phyloP scores from a whole-genome alignment of 2,113 vertebrate genomes.

The Bombycilla garrulus region DNA sequence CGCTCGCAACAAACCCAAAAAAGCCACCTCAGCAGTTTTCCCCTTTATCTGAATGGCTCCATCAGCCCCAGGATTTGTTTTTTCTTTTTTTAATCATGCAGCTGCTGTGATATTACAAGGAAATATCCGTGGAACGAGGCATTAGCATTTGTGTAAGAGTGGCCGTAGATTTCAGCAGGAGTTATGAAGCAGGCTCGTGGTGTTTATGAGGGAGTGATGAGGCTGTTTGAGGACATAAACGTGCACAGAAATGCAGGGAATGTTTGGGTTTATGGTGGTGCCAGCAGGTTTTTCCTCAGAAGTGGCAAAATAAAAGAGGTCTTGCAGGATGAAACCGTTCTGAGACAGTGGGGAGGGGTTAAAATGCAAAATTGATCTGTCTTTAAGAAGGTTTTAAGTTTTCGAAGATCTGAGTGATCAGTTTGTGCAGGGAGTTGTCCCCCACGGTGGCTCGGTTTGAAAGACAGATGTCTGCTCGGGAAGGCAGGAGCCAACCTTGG shows the following conservation, averaged over 20 bases:
- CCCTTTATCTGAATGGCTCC: not conserved
- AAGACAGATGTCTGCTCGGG: not conserved
- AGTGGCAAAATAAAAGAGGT: not conserved
- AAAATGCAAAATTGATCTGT: not conserved
- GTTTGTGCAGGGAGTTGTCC: not conserved
- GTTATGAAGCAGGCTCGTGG: not conserved
- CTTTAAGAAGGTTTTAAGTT: not conserved
- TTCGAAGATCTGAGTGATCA: not conserved
- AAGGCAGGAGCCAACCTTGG: not conserved
- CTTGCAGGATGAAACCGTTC: accelerated
- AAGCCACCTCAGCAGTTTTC: not conserved
- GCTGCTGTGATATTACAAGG: not conserved
- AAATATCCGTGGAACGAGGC: not conserved
- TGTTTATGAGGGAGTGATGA: not conserved
- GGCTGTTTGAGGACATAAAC: not conserved
- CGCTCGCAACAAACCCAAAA: not conserved
- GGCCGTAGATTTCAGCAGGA: not conserved
- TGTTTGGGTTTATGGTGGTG: not conserved
- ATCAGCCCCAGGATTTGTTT: not conserved
- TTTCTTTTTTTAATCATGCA: not conserved
- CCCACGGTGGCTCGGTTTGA: not conserved
- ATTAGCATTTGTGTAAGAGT: not conserved
- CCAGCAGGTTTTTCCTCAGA: not conserved
- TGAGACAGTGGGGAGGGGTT: accelerated
- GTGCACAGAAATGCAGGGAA: not conserved